Evolutionary conservation across 2,113 vertebrate genomes (phyloP).

Genomic region (Steatornis caripensis): DNA sequence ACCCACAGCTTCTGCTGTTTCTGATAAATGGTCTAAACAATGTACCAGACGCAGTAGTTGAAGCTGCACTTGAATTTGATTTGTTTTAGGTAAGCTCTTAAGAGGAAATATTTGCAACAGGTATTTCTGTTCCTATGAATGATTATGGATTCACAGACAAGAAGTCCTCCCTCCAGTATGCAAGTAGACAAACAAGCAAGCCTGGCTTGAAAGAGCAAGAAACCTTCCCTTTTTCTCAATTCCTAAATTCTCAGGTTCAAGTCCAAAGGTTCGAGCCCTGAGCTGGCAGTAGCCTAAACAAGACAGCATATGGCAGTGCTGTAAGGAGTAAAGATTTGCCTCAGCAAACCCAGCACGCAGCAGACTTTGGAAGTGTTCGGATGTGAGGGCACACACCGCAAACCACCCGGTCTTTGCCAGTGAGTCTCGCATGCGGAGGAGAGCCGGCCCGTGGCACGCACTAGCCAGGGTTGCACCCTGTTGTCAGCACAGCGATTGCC

Average conservation of each 20-base stretch:
- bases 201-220: not conserved
- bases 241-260: too few species aligned
- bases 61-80: not conserved
- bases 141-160: not conserved
- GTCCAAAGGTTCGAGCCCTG: not conserved
- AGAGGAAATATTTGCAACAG: not conserved
- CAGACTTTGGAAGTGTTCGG: too few species aligned
- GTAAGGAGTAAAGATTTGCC: not conserved
- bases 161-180: not conserved
- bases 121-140: not conserved
- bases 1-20: not conserved
- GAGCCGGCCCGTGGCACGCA: not conserved
- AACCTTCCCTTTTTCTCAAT: not conserved
- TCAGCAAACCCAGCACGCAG: too few species aligned
- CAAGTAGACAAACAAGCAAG: not conserved
- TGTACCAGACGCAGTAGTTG: not conserved
- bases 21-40: not conserved
- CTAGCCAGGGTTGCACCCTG: not conserved
- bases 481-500: not conserved
- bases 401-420: not conserved
- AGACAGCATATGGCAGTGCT: not conserved
- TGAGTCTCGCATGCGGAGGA: rapidly evolving
- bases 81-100: not conserved
- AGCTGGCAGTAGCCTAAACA: not conserved
- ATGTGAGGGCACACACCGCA: not conserved